phyloP scores from a whole-genome alignment of 2,797 vertebrate genomes.

The Aeoliscus strigatus region DNA sequence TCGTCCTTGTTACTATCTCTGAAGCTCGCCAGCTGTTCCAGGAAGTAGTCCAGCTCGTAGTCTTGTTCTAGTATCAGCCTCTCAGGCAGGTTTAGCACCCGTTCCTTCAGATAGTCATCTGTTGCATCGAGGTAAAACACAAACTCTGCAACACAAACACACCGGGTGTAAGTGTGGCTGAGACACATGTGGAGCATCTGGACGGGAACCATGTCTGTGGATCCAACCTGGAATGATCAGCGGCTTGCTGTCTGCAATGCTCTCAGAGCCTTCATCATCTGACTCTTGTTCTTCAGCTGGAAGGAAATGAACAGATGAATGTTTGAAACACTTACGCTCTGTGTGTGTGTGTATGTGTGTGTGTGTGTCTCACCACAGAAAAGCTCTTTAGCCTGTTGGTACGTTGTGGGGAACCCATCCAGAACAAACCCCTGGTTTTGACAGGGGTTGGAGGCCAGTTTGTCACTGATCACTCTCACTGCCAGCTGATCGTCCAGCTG shows the following conservation, averaged over 20 bases:
- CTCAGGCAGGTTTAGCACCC: slow-evolving; percentile 85
- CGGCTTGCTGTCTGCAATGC: slow-evolving; percentile 53
- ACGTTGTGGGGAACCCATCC: slow-evolving; percentile 86
- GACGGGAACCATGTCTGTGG: neutral
- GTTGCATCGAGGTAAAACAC: slow-evolving; percentile 81
- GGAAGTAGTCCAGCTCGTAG: slow-evolving; percentile 78
- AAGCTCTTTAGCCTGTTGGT: slow-evolving; percentile 81
- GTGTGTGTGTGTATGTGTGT: neutral
- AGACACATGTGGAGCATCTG: neutral
- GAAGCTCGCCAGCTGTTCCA: slow-evolving; percentile 68
- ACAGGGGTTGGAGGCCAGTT: slow-evolving; percentile 84
- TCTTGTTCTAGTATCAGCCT: slow-evolving; percentile 72
- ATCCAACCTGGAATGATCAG: slow-evolving; percentile 83
- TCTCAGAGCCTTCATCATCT: slow-evolving; percentile 61
- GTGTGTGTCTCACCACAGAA: slow-evolving; percentile 75
- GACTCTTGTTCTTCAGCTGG: slow-evolving; percentile 74
- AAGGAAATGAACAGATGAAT: no score
- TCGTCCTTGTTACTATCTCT: slow-evolving; percentile 74
- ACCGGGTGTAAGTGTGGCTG: no score
- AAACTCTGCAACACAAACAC: slow-evolving; percentile 71
- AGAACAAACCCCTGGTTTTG: slow-evolving; percentile 91
- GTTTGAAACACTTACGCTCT: no score
- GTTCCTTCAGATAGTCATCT: slow-evolving; percentile 82
- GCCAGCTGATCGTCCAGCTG: slow-evolving; percentile 76
- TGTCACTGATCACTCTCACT: slow-evolving; percentile 79